phyloP scores from a whole-genome alignment of 2,113 vertebrate genomes.

The Climacteris rufus region DNA sequence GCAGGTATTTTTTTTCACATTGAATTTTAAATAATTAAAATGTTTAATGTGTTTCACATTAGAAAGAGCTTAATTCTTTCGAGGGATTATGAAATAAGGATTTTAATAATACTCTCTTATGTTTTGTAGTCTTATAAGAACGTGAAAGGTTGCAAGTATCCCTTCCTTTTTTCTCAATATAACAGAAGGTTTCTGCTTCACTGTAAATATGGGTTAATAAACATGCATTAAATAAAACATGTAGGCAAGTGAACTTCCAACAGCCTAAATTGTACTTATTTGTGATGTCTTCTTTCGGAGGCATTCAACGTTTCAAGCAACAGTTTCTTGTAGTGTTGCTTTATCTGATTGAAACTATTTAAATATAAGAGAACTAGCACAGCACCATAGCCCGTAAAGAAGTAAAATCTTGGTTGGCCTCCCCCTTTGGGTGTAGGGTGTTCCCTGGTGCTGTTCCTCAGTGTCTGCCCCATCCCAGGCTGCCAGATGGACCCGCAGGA shows the following conservation, averaged over 20 bases:
- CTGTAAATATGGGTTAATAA: conserved; percentile 30
- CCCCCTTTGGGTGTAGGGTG: background rate
- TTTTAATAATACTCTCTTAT: background rate
- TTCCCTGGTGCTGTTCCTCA: background rate
- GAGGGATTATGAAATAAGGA: background rate
- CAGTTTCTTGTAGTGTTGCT: background rate
- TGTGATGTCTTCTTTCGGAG: background rate
- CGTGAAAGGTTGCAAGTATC: background rate
- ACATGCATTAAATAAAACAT: background rate
- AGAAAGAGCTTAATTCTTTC: background rate
- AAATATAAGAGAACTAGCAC: background rate
- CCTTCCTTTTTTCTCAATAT: background rate
- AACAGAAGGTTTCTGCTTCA: background rate
- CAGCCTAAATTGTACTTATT: background rate
- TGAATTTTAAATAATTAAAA: background rate
- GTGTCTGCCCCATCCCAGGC: background rate
- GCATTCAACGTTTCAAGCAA: no score
- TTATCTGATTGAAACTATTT: background rate
- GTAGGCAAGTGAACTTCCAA: background rate
- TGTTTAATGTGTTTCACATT: background rate
- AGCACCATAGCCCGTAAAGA: background rate
- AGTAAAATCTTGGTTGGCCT: background rate
- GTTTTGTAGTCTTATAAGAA: background rate
- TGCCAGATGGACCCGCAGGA: background rate
- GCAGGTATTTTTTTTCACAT: background rate